Percentiles rank a stretch among this genome's conserved stretches.
Evolutionary conservation across 2,797 vertebrate species (phyloP).

Genomic region (Caiman crocodilus): DNA sequence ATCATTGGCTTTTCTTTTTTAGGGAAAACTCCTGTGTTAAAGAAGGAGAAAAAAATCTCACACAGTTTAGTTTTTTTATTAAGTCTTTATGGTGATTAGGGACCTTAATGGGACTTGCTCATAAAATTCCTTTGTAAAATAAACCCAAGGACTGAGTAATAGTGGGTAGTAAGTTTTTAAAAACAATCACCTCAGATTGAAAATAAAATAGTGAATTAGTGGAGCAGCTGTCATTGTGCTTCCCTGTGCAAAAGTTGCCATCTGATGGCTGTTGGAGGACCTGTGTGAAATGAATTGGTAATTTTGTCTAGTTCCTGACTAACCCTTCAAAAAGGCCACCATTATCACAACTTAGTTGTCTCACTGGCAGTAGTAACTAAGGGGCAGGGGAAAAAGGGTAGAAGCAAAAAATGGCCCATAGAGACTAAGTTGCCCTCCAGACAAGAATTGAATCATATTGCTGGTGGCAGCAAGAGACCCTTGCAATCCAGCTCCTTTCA

Average conservation of each 20-base stretch:
- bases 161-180: background rate
- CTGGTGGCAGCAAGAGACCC: background rate
- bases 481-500: background rate
- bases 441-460: background rate
- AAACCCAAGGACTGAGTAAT: background rate
- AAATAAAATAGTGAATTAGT: background rate
- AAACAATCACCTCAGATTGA: background rate
- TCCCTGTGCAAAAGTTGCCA: background rate
- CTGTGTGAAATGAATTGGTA: background rate
- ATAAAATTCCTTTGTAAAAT: background rate
- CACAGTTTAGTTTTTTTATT: background rate
- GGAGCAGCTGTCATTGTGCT: background rate
- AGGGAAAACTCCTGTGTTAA: background rate
- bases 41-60: background rate
- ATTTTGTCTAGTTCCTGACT: background rate
- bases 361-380: background rate
- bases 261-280: background rate
- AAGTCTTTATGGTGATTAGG: background rate
- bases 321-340: background rate
- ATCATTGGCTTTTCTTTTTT: background rate
- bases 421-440: conserved; percentile 5
- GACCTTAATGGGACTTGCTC: background rate
- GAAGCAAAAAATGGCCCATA: background rate
- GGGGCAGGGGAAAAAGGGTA: background rate
- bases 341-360: background rate